Evolutionary conservation across 1,140 invertebrate species (phyloP), one percentile per base, ranked within the genome.

Genomic region (Apis mellifera): DNA sequence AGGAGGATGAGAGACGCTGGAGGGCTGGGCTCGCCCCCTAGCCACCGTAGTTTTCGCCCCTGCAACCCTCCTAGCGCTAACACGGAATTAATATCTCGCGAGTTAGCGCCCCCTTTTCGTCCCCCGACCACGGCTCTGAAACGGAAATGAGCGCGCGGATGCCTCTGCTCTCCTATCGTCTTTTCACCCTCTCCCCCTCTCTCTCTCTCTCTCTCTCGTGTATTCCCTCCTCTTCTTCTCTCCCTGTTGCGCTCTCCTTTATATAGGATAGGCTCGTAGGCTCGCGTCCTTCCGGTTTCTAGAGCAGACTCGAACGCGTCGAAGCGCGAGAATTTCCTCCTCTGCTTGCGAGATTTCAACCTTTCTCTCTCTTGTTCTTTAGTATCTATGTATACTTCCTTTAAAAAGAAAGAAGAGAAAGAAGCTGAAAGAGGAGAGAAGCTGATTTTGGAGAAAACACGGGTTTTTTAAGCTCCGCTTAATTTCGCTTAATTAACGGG

Each of bases 71-170:
- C 90, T 89, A 91, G 91, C 92, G 92, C 92, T 94, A 94, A 94
- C 93, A 93, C 93, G 92, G 92, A 94, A 94, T 94, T 94, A 94
- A 94, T 94, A 94, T 94, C 92, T 94, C 93, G 93, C 93, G 93
- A 94, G 93, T 94, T 94, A 94, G 92, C 93, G 87, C 89, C 75
- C 78, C 82, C 86, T 84, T 88, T 86, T 87, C 90, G 77, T 89
- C 86, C 89, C 87, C 85, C 89, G 88, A 32, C 87, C 82, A 88
- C 90, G 87, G 87, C 90, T 85, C 90, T 86, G 88, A 89, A 93
- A 90, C 93, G 93, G 93, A 94, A 94, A 94, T 93, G 93, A 94
- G 92, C 92, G 90, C 92, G 92, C 92, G 93, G 92, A 94, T 94
- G 92, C 93, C 92, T 92, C 90, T 90, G 88, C 91, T 92, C 82